Evolutionary conservation across 2,113 vertebrate species (phyloP).

Genomic region (Xerus inauris): DNA sequence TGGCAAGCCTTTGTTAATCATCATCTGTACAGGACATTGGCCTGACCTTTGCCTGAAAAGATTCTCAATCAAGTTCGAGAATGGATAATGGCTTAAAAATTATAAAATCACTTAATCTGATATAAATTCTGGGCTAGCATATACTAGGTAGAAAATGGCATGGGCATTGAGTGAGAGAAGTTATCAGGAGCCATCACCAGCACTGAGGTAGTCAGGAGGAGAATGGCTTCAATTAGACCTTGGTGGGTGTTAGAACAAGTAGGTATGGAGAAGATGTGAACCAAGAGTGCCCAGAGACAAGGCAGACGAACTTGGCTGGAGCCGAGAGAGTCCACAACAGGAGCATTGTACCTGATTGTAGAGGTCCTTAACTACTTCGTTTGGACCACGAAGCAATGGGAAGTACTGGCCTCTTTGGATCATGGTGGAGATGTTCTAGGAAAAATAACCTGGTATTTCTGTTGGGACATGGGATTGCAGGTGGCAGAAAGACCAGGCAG

Average conservation of each 20-base stretch:
- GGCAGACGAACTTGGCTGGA: background rate
- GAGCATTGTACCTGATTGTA: rapidly evolving
- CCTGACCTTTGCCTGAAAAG: background rate
- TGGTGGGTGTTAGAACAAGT: background rate
- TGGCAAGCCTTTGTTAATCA: conserved; percentile 15
- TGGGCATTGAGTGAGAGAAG: background rate
- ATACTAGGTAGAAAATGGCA: background rate
- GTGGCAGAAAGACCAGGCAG: background rate
- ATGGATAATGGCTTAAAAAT: conserved; percentile 5
- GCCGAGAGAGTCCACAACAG: background rate
- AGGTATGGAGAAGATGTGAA: background rate
- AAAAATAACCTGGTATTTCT: background rate
- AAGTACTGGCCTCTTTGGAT: background rate
- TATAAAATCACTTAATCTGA: background rate
- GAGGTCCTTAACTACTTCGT: background rate
- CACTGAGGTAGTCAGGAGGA: background rate
- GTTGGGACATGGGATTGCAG: background rate
- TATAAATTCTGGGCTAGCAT: background rate
- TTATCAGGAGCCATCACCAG: background rate
- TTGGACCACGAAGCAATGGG: background rate
- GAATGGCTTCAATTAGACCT: background rate
- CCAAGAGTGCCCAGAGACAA: background rate
- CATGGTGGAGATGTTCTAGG: background rate
- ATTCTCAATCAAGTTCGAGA: background rate
- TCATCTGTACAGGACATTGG: background rate